Conservation (phyloP, 2,888 invertebrate genomes). For the Scelioninae gen. 1 region DNA sequence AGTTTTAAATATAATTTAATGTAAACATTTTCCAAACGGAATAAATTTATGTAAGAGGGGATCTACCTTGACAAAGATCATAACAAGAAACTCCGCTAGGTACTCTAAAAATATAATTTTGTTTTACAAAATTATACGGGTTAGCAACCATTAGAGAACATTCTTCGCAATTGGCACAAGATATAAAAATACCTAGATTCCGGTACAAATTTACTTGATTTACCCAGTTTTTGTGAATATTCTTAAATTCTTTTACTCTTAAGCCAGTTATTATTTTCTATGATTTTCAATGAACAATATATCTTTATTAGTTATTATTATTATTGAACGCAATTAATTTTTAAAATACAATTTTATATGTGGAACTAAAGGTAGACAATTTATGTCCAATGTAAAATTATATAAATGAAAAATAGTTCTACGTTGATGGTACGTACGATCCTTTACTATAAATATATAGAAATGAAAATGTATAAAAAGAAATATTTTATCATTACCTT, state of each 20-base stretch:
- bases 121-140: constrained; percentile 85
- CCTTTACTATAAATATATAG: background rate
- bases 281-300: background rate
- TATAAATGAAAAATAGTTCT: too few species aligned
- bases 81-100: constrained; percentile 83
- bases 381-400: too few species aligned
- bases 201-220: constrained; percentile 89
- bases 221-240: constrained; percentile 89
- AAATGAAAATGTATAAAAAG: background rate
- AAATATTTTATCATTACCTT: constrained; percentile 80
- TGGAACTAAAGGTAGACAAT: too few species aligned
- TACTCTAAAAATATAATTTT: constrained; percentile 86
- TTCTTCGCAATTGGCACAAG: constrained; percentile 87
- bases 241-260: constrained; percentile 85
- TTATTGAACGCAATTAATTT: too few species aligned
- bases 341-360: too few species aligned
- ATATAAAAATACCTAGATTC: constrained; percentile 88
- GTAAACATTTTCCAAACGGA: background rate
- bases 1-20: too few species aligned
- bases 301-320: background rate
- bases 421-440: background rate
- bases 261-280: constrained; percentile 85
- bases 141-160: constrained; percentile 88
- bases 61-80: constrained; percentile 78
- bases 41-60: too few species aligned